These are phyloP conservation scores for Caenorhabditis sp. DNA, from an alignment of 2,888 invertebrate genomes.

Conservation along the genomic window DNA sequence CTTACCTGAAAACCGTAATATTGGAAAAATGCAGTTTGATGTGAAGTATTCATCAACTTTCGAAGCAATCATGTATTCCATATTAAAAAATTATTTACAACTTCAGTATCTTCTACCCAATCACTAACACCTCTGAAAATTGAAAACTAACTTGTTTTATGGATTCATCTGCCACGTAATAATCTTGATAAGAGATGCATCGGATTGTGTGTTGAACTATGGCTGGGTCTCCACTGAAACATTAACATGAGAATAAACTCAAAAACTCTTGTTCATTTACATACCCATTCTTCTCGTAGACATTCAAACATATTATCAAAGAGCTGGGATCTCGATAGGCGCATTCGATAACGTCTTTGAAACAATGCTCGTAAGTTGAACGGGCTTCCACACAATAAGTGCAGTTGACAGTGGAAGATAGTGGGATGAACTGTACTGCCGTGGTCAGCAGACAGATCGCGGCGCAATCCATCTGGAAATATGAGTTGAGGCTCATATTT, in stretches of 20 bases:
- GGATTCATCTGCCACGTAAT: slow-evolving; percentile 55
- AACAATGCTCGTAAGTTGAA: slow-evolving; percentile 65
- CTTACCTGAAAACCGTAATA: slow-evolving; percentile 36
- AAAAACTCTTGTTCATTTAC: too few relatives aligned
- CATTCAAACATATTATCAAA: slow-evolving; percentile 62
- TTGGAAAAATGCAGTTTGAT: neutral
- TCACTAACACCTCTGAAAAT: too few relatives aligned
- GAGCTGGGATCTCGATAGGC: slow-evolving; percentile 70
- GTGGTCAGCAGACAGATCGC: slow-evolving; percentile 63
- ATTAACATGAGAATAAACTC: neutral
- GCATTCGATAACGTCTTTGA: slow-evolving; percentile 70
- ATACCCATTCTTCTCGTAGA: slow-evolving; percentile 61
- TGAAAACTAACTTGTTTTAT: slow-evolving; percentile 34
- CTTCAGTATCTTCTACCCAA: too few relatives aligned
- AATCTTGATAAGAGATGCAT: slow-evolving; percentile 64
- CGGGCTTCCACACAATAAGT: slow-evolving; percentile 68
- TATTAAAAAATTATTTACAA: too few relatives aligned
- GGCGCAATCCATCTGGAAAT: slow-evolving; percentile 61
- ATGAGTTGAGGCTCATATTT: neutral
- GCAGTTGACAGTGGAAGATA: slow-evolving; percentile 52
- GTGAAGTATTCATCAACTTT: too few relatives aligned
- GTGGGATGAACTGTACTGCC: slow-evolving; percentile 57
- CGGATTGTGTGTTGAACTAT: slow-evolving; percentile 59
- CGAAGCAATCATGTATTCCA: too few relatives aligned
- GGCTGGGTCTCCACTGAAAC: slow-evolving; percentile 44